Conservation (phyloP, 2,113 vertebrate species). For the Limanda limanda region DNA sequence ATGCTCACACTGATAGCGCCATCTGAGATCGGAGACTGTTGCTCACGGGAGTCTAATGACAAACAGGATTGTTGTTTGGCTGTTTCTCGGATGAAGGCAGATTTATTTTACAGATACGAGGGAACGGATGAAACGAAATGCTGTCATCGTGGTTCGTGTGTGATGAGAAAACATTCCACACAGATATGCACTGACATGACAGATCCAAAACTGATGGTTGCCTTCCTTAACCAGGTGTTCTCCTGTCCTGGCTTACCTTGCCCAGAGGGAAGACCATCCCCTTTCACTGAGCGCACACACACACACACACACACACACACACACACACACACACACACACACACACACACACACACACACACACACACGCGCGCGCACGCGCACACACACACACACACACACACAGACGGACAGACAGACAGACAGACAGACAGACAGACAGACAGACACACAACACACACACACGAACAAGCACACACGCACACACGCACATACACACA, state of each 20-base stretch:
- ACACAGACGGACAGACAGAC: constrained; percentile 9
- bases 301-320: constrained; percentile 38
- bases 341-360: constrained; percentile 40
- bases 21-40: constrained; percentile 18
- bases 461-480: constrained; percentile 22
- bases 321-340: background rate
- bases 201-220: constrained; percentile 59
- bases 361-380: too few species aligned
- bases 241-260: constrained; percentile 60
- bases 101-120: constrained; percentile 3
- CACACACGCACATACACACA: constrained; percentile 38
- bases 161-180: constrained; percentile 52
- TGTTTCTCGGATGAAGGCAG: background rate
- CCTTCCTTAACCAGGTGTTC: constrained; percentile 69
- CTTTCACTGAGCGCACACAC: constrained; percentile 37
- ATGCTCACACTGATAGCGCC: constrained; percentile 14
- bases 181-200: constrained; percentile 40
- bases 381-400: constrained; percentile 38
- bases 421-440: constrained; percentile 24
- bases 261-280: constrained; percentile 56
- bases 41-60: constrained; percentile 40
- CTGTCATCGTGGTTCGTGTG: constrained; percentile 42
- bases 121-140: constrained; percentile 25
- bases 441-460: constrained; percentile 19
- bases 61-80: constrained; percentile 30